A percentile compares a stretch with the other conserved stretches of the same genome.
These are phyloP conservation scores for Epizoanthus fatuus DNA, from an alignment of 92 coral and sea anemone genomes.

Conservation along the genomic window DNA sequence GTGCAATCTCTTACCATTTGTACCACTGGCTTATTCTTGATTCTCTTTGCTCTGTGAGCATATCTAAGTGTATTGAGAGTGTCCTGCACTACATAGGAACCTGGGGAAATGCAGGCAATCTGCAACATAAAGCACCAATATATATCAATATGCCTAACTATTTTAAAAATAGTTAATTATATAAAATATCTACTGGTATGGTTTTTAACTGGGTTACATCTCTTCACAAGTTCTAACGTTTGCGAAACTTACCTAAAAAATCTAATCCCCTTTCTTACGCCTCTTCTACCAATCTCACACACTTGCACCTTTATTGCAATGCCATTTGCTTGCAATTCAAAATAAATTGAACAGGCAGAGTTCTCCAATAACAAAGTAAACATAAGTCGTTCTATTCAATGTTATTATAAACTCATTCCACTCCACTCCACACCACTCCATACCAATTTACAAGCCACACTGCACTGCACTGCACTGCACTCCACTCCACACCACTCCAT, in stretches of 20 bases:
- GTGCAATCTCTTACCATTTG: slow-evolving; percentile 83
- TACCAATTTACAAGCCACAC: background rate
- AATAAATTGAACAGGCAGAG: too few relatives aligned
- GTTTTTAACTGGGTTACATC: too few relatives aligned
- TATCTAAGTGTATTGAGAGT: slow-evolving; percentile 96
- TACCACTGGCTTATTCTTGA: slow-evolving; percentile 97
- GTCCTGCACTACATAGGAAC: slow-evolving; percentile 91
- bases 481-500: too few relatives aligned
- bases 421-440: background rate
- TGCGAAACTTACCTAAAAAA: too few relatives aligned
- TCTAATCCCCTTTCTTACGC: too few relatives aligned
- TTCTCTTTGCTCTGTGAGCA: slow-evolving; percentile 97
- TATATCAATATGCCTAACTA: background rate
- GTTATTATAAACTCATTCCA: background rate
- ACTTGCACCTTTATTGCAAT: too few relatives aligned
- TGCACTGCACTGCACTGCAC: background rate
- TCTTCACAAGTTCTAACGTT: too few relatives aligned
- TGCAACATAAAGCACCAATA: slow-evolving; percentile 39
- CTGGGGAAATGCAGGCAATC: slow-evolving; percentile 99
- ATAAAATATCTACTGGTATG: too few relatives aligned
- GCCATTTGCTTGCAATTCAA: too few relatives aligned
- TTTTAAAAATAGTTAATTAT: background rate
- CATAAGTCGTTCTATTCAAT: too few relatives aligned
- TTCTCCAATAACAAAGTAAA: background rate
- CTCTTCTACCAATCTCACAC: too few relatives aligned